phyloP scores from a whole-genome alignment of 2,888 invertebrate genomes.

The Hirudinaria manillensis region DNA sequence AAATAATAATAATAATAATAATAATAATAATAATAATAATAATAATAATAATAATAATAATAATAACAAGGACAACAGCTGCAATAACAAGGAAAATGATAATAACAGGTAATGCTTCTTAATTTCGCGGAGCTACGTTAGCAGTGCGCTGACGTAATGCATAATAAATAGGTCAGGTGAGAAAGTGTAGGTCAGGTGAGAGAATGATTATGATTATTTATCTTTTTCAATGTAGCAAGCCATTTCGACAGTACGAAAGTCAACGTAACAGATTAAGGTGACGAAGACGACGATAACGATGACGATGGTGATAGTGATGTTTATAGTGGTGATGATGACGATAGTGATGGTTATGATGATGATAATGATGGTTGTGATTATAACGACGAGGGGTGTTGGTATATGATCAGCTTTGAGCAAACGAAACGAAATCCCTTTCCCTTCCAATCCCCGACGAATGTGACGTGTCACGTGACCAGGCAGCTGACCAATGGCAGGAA shows the following conservation, averaged over 20 bases:
- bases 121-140: neutral
- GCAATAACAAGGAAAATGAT: neutral
- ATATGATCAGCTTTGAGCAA: neutral
- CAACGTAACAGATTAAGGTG: neutral
- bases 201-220: no score
- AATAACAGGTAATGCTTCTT: neutral
- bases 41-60: neutral
- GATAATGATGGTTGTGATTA: constrained; percentile 4
- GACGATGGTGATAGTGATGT: neutral
- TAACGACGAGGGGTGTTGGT: neutral
- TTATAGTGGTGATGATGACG: constrained; percentile 21
- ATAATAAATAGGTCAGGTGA: no score
- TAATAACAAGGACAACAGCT: neutral
- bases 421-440: no score
- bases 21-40: constrained; percentile 8
- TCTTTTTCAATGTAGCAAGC: no score
- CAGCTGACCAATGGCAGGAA: no score
- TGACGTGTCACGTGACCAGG: no score
- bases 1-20: neutral
- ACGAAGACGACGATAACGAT: constrained; percentile 25
- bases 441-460: no score
- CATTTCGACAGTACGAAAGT: no score
- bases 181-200: no score
- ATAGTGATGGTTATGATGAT: constrained; percentile 16
- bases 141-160: no score